Conservation (phyloP, 2,888 invertebrate genomes). For the Macaria notata region DNA sequence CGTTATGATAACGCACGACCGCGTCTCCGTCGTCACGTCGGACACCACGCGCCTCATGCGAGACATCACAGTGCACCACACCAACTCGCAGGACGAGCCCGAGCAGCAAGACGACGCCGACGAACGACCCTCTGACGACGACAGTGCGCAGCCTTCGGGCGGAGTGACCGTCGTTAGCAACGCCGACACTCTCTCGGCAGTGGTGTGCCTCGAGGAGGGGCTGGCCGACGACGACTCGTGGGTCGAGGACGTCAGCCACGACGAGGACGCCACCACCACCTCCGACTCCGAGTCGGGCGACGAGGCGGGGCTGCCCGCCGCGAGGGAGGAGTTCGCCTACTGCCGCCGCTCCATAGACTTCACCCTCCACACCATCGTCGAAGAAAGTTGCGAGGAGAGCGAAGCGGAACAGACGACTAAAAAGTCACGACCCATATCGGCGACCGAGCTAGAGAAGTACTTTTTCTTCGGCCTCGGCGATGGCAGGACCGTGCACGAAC, state of each 20-base stretch:
- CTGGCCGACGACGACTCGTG: slow-evolving; percentile 95
- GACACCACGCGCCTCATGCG: slow-evolving; percentile 88
- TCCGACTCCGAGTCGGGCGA: slow-evolving; percentile 87
- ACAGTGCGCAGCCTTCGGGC: slow-evolving; percentile 73
- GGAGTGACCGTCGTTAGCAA: slow-evolving; percentile 87
- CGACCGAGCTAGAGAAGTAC: slow-evolving; percentile 94
- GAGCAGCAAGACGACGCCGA: slow-evolving; percentile 65
- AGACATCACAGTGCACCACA: slow-evolving; percentile 85
- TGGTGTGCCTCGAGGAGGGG: slow-evolving; percentile 91
- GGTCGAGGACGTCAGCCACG: slow-evolving; percentile 94
- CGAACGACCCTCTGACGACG: slow-evolving; percentile 73
- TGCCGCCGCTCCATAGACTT: slow-evolving; percentile 93
- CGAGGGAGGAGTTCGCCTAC: slow-evolving; percentile 92
- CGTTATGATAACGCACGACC: slow-evolving; percentile 94
- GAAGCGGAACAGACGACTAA: slow-evolving; percentile 87
- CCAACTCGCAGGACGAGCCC: slow-evolving; percentile 82
- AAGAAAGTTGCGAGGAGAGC: slow-evolving; percentile 97
- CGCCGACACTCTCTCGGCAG: slow-evolving; percentile 86
- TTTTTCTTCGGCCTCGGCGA: slow-evolving; percentile 94
- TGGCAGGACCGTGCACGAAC: slow-evolving; percentile 80
- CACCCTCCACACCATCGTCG: slow-evolving; percentile 95
- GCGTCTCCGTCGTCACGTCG: slow-evolving; percentile 88
- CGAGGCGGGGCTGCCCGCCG: slow-evolving; percentile 85
- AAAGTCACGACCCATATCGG: slow-evolving; percentile 86
- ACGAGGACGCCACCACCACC: slow-evolving; percentile 87